Conservation (phyloP, 1,140 invertebrate species). For the Drosophila repleta region DNA sequence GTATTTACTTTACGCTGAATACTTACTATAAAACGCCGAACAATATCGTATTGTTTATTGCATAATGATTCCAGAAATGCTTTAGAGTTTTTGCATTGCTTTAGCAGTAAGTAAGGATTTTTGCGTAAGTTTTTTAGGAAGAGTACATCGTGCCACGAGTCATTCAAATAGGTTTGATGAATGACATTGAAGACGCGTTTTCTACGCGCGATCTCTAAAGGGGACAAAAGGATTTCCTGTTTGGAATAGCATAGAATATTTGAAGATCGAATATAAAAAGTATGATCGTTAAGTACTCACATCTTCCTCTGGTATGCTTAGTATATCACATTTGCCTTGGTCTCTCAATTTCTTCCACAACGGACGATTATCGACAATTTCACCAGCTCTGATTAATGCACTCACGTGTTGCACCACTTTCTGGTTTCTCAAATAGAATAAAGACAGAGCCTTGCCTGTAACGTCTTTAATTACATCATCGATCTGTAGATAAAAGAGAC, state of each 20-base stretch:
- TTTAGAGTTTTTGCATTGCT: constrained; percentile 56
- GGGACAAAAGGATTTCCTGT: constrained; percentile 51
- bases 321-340: constrained; percentile 65
- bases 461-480: constrained; percentile 67
- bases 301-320: constrained; percentile 67
- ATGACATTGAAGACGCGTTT: constrained; percentile 71
- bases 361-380: constrained; percentile 55
- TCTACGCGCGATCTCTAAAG: constrained; percentile 63
- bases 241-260: neutral
- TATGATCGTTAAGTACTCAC: constrained; percentile 2
- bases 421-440: constrained; percentile 55
- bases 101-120: constrained; percentile 54
- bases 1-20: neutral
- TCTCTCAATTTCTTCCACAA: constrained; percentile 74
- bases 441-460: constrained; percentile 46
- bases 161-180: constrained; percentile 68
- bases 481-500: constrained; percentile 30
- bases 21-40: constrained; percentile 60
- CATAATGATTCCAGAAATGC: constrained; percentile 24
- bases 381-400: constrained; percentile 32
- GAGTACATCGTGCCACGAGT: constrained; percentile 68
- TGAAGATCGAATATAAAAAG: neutral
- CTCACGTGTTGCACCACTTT: constrained; percentile 40
- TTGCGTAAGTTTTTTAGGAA: constrained; percentile 64
- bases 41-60: constrained; percentile 57